phyloP scores from a whole-genome alignment of 2,113 vertebrate genomes.

The Carassius auratus region DNA sequence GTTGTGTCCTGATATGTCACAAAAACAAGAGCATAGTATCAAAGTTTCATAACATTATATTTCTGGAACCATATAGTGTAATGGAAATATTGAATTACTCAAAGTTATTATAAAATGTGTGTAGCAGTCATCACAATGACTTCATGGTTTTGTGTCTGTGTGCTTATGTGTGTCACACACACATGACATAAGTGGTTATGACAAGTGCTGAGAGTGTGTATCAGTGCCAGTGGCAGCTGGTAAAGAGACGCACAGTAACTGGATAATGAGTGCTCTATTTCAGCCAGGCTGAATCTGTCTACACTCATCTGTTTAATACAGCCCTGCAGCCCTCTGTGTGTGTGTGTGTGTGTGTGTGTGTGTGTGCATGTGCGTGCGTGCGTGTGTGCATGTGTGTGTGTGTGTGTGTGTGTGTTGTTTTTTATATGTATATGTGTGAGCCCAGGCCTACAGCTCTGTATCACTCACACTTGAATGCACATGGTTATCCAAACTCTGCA shows the following conservation, averaged over 20 bases:
- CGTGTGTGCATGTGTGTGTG: no score
- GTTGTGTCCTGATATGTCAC: no score
- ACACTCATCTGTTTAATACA: slow-evolving; percentile 63
- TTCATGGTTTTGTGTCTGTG: not conserved
- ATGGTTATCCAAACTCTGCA: slow-evolving; percentile 12
- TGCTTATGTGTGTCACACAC: slow-evolving; percentile 19
- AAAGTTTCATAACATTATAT: no score
- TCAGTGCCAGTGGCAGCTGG: slow-evolving; percentile 41
- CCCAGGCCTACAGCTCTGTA: not conserved
- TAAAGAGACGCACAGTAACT: slow-evolving; percentile 60
- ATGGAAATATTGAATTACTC: not conserved
- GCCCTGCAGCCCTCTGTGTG: no score
- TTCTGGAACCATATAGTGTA: no score
- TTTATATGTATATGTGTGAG: slow-evolving; percentile 21
- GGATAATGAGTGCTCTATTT: slow-evolving; percentile 77
- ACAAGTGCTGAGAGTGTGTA: slow-evolving; percentile 26
- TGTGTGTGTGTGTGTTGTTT: not conserved
- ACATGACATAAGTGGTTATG: not conserved
- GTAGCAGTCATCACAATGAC: not conserved
- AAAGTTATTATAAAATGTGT: not conserved
- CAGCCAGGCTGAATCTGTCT: slow-evolving; percentile 72
- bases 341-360: no score
- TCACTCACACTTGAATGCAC: slow-evolving; percentile 3
- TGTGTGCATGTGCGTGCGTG: no score
- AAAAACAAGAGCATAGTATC: no score